Evolutionary conservation across 2,797 vertebrate genomes (phyloP).

Genomic region (Moxostoma hubbsi): DNA sequence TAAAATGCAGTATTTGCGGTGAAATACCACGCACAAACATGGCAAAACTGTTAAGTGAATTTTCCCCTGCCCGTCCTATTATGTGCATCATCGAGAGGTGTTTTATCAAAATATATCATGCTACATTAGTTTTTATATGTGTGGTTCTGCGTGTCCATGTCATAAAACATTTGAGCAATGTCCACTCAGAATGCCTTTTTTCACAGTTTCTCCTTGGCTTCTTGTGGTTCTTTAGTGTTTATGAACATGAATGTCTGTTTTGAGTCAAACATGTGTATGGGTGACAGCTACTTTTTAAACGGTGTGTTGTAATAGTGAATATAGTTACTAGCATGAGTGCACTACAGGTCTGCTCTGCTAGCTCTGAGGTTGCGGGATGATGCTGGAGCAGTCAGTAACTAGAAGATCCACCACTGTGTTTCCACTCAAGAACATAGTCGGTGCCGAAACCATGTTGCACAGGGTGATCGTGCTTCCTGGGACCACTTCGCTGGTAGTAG

Average conservation of each 20-base stretch:
- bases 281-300: background rate
- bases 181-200: background rate
- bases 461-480: conserved; percentile 75
- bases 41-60: no score
- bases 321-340: conserved; percentile 2
- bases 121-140: conserved; percentile 32
- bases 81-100: conserved; percentile 5
- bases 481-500: conserved; percentile 57
- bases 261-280: background rate
- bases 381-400: conserved; percentile 83
- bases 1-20: no score
- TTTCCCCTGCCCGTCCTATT: background rate
- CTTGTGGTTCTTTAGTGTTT: conserved; percentile 16
- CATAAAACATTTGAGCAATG: background rate
- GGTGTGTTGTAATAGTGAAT: conserved; percentile 8
- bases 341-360: conserved; percentile 66
- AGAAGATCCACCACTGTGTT: conserved; percentile 80
- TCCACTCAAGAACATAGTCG: conserved; percentile 76
- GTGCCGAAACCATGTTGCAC: conserved; percentile 77
- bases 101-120: conserved; percentile 10
- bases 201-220: conserved; percentile 14
- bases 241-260: conserved; percentile 7
- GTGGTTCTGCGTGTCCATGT: conserved; percentile 1
- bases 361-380: conserved; percentile 79
- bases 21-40: no score